phyloP scores from a whole-genome alignment of 2,797 vertebrate genomes.

The Lates japonicus region DNA sequence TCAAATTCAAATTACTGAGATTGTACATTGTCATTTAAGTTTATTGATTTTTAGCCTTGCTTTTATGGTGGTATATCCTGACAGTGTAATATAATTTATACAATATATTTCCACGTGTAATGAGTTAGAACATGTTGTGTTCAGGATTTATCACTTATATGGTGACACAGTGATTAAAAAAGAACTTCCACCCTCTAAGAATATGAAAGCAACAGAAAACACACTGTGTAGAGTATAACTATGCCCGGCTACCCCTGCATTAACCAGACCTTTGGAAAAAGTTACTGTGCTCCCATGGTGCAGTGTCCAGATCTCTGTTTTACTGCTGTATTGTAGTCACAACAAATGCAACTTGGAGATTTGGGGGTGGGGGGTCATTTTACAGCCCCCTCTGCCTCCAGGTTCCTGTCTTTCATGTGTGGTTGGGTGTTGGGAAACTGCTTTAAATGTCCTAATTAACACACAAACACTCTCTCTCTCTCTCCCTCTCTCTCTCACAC shows the following conservation, averaged over 20 bases:
- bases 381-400: not conserved
- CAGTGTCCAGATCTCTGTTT: slow-evolving; percentile 50
- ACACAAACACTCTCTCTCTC: slow-evolving; percentile 3
- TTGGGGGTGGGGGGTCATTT: slow-evolving; percentile 24
- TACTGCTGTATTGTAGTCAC: slow-evolving; percentile 63
- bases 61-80: not conserved
- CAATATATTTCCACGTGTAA: not conserved
- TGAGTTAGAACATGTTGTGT: not conserved
- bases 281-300: slow-evolving; percentile 22
- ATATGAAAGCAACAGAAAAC: not conserved
- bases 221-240: not conserved
- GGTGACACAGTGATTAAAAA: not conserved
- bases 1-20: not conserved
- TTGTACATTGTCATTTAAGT: not conserved
- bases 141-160: not conserved
- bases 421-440: not conserved
- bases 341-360: slow-evolving; percentile 49
- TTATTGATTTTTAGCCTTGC: not conserved
- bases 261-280: slow-evolving; percentile 58
- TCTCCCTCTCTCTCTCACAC: no score
- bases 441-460: slow-evolving; percentile 46
- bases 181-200: not conserved
- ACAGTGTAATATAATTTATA: not conserved
- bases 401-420: slow-evolving; percentile 28
- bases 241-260: not conserved